These are phyloP conservation scores for Agrotis exclamationis DNA, from an alignment of 2,888 invertebrate species.

Conservation along the genomic window DNA sequence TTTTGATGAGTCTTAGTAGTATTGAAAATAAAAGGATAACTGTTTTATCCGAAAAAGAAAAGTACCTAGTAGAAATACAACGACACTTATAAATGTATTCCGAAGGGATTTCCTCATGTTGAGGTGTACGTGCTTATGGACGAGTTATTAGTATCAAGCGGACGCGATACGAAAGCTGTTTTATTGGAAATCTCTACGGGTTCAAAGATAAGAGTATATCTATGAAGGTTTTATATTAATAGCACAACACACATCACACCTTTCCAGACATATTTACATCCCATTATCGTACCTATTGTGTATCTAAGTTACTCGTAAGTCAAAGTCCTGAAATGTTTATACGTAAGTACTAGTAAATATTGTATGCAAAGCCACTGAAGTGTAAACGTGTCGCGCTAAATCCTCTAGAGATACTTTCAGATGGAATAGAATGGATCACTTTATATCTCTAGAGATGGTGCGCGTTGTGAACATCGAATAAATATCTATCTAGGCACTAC, in stretches of 20 bases:
- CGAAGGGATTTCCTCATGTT: conserved; percentile 36
- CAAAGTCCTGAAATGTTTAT: not conserved
- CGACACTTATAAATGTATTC: conserved; percentile 26
- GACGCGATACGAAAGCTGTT: no score
- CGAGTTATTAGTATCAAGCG: conserved; percentile 66
- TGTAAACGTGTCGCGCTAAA: conserved; percentile 8
- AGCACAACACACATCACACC: not conserved
- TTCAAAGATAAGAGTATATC: not conserved
- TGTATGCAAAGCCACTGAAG: conserved; percentile 24
- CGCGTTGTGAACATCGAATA: not conserved
- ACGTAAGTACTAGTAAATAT: not conserved
- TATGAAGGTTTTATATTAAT: not conserved
- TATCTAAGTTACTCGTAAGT: no score
- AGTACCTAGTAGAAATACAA: not conserved
- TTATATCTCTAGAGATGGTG: conserved; percentile 14
- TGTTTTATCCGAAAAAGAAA: not conserved
- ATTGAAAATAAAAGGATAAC: no score
- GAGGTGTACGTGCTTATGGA: conserved; percentile 59
- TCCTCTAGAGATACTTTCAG: conserved; percentile 16
- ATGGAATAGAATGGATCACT: conserved; percentile 32
- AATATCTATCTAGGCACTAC: no score
- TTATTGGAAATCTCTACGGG: conserved; percentile 30
- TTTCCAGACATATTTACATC: no score
- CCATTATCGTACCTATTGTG: not conserved
- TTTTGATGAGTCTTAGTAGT: not conserved